These are phyloP conservation scores for Tauraco erythrolophus DNA, from an alignment of 2,113 vertebrate genomes.

Conservation along the genomic window DNA sequence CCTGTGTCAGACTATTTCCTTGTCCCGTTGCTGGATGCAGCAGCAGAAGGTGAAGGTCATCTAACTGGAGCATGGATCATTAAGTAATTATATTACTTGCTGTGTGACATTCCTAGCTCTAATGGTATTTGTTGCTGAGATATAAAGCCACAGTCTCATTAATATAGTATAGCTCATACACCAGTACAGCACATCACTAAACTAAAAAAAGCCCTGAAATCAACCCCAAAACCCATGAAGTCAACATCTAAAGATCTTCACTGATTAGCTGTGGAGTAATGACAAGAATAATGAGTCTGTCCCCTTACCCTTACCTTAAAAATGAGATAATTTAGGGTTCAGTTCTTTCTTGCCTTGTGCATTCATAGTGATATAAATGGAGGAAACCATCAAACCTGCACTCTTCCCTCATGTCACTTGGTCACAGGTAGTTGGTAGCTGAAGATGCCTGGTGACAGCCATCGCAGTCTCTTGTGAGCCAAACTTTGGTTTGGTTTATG, in stretches of 20 bases:
- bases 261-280: conserved; percentile 8
- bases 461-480: neutral
- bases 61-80: neutral
- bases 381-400: neutral
- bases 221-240: neutral
- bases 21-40: neutral
- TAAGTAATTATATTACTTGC: neutral
- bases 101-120: neutral
- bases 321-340: neutral
- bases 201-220: neutral
- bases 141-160: neutral
- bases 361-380: neutral
- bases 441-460: neutral
- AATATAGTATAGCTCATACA: neutral
- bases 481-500: neutral
- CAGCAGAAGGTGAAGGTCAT: neutral
- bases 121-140: neutral
- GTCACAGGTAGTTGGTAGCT: neutral
- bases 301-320: neutral
- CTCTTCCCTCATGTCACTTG: neutral
- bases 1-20: neutral
- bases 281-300: conserved; percentile 3
- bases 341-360: neutral
- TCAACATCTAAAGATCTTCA: neutral
- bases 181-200: neutral